Evolutionary conservation across 2,797 vertebrate genomes (phyloP), one percentile per base, ranked within the genome.

Genomic region (Malacoctenus gilli): DNA sequence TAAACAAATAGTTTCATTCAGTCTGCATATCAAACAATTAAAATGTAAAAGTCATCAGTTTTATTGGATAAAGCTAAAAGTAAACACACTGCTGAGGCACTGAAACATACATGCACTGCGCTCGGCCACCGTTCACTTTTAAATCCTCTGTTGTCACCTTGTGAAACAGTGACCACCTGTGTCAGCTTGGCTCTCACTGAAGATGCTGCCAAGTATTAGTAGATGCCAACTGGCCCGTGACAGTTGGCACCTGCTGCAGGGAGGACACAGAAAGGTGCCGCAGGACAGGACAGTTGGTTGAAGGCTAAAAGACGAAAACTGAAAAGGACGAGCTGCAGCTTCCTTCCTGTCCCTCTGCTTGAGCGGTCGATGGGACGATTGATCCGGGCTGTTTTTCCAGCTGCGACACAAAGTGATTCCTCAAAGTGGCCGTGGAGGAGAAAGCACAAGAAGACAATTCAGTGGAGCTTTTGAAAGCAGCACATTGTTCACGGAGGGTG

Each of bases 361-460:
- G 22, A 25, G 56, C 63, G 67, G 18, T 16, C 56, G 47, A 65
- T 65, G 38, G 39, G 59, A 66, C 57, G 59, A 66, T 67, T 25
- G 69, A 85, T 80, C 59, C 28, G 6, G 3, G 48, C 8, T 16
- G 60, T 4, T 68, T 79, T 77, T 69, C 40, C 65, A 61, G 39
- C 57, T 57, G 46, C 59, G 51, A 8, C 47, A 43, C 64, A 48
- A 31, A 4, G 0, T 20, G 40, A 71, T 48, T 75, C 47, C 39
- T 73, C 36, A 1, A n/a, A n/a, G 15, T 10, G 38, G 31, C 43
- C 2, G 34, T 46, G 61, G 59, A 67, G 58, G 57, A 67, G 62
- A 77, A 64, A 68, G 64, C 34, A 85, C 83, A 88, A 87, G 69
- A 77, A 80, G 69, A 82, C 84, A 80, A 87, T 88, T 84, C 77